These are phyloP conservation scores for Synergus laeviventris DNA, from an alignment of 2,888 invertebrate genomes.

Conservation along the genomic window DNA sequence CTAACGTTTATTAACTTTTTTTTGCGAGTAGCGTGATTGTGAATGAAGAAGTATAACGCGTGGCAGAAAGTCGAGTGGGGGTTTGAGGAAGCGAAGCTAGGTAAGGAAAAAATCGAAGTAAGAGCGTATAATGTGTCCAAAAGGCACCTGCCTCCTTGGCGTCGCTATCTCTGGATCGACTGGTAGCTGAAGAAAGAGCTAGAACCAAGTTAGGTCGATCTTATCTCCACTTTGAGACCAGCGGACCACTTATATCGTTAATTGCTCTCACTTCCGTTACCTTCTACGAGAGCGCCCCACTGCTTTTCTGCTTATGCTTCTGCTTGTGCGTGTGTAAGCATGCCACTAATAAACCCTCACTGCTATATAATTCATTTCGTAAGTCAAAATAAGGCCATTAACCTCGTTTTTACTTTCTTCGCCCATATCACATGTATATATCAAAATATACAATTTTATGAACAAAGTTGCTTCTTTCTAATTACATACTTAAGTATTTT, in stretches of 20 bases:
- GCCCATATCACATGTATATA: neutral
- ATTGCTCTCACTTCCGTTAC: slow-evolving; percentile 75
- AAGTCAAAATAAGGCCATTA: slow-evolving; percentile 34
- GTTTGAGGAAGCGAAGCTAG: slow-evolving; percentile 44
- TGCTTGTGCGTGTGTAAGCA: slow-evolving; percentile 52
- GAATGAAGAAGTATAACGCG: slow-evolving; percentile 32
- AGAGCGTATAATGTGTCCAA: slow-evolving; percentile 73
- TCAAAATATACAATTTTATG: too few species aligned
- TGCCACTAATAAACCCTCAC: slow-evolving; percentile 25
- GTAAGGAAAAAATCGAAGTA: slow-evolving; percentile 56
- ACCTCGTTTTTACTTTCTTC: slow-evolving; percentile 36
- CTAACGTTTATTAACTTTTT: neutral
- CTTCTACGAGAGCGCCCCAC: slow-evolving; percentile 61
- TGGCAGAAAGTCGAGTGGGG: neutral
- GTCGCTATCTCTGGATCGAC: slow-evolving; percentile 70
- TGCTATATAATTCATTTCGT: slow-evolving; percentile 18
- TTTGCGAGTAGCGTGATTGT: neutral
- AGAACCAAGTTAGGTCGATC: slow-evolving; percentile 68
- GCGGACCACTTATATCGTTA: slow-evolving; percentile 76
- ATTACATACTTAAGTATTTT: too few species aligned
- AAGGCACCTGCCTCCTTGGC: slow-evolving; percentile 71
- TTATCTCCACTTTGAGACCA: slow-evolving; percentile 71
- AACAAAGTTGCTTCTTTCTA: too few species aligned
- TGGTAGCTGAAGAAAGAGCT: slow-evolving; percentile 66
- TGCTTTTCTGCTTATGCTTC: slow-evolving; percentile 51